phyloP scores from a whole-genome alignment of 1,140 invertebrate species.

The Bombus polaris region DNA sequence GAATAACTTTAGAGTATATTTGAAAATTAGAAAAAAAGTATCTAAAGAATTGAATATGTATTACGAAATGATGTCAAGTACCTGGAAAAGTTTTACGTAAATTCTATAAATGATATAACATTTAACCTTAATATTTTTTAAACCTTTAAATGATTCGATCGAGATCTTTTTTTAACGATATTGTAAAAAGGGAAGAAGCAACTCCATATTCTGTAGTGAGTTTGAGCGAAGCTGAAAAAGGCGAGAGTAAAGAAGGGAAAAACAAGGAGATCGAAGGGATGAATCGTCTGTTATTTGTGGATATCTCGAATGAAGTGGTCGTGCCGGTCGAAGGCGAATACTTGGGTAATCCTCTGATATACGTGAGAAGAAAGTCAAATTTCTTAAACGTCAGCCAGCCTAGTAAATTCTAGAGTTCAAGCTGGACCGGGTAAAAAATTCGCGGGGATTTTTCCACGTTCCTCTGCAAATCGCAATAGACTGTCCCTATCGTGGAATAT shows the following conservation, averaged over 20 bases:
- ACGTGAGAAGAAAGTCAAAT: conserved; percentile 78
- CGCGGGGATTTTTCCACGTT: conserved; percentile 44
- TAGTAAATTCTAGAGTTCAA: conserved; percentile 51
- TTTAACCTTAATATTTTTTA: not conserved
- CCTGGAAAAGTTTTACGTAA: not conserved
- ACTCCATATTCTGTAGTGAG: not conserved
- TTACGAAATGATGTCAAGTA: too few species aligned
- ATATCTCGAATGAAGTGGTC: conserved; percentile 58
- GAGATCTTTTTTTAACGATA: not conserved
- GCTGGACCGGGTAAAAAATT: conserved; percentile 68
- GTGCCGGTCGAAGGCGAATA: conserved; percentile 56
- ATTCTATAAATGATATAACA: not conserved
- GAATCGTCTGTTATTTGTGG: conserved; percentile 57
- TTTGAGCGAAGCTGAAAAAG: conserved; percentile 19
- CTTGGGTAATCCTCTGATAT: conserved; percentile 71
- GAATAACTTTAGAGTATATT: too few species aligned
- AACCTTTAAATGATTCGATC: not conserved
- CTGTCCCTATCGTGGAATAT: not conserved
- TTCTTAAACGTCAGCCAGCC: conserved; percentile 73
- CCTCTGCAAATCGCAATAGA: conserved; percentile 24
- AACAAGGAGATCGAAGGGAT: conserved; percentile 26
- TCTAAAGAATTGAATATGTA: not conserved
- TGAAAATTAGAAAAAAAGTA: too few species aligned
- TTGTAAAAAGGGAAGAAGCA: not conserved
- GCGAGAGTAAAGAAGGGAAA: conserved; percentile 18